A percentile compares a stretch with the other conserved stretches of the same genome.
phyloP scores from a whole-genome alignment of 2,113 vertebrate species.

The Cacatua alba region DNA sequence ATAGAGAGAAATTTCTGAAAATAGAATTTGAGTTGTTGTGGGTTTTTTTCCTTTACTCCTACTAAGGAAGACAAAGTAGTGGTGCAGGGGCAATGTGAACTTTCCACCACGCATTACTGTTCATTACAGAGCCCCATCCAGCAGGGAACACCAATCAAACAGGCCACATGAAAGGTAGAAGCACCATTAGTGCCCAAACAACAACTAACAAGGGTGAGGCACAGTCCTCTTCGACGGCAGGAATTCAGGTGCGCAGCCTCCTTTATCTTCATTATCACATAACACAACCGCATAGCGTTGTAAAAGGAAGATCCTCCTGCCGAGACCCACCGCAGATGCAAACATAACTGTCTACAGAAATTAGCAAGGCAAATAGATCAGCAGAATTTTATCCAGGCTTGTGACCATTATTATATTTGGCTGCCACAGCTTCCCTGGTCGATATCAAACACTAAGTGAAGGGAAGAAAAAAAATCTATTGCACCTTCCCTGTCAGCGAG shows the following conservation, averaged over 20 bases:
- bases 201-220: constrained; percentile 20
- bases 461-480: neutral
- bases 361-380: constrained; percentile 58
- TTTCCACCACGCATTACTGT: neutral
- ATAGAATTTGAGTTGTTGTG: neutral
- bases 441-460: constrained; percentile 17
- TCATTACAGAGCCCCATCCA: constrained; percentile 26
- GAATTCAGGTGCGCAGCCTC: constrained; percentile 20
- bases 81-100: neutral
- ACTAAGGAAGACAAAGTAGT: constrained; percentile 6
- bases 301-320: constrained; percentile 39
- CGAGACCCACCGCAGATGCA: neutral
- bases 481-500: constrained; percentile 2
- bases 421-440: neutral
- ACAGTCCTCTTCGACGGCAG: neutral
- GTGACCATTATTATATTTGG: neutral
- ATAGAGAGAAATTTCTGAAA: neutral
- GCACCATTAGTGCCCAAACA: constrained; percentile 10
- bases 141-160: constrained; percentile 39
- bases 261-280: constrained; percentile 64
- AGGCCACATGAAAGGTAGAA: neutral
- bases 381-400: neutral
- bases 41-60: neutral
- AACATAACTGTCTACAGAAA: constrained; percentile 37
- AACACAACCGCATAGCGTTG: neutral